A percentile compares a stretch with the other conserved stretches of the same genome.
These are phyloP conservation scores for Lethrus apterus DNA, from an alignment of 1,140 invertebrate genomes.

Conservation along the genomic window DNA sequence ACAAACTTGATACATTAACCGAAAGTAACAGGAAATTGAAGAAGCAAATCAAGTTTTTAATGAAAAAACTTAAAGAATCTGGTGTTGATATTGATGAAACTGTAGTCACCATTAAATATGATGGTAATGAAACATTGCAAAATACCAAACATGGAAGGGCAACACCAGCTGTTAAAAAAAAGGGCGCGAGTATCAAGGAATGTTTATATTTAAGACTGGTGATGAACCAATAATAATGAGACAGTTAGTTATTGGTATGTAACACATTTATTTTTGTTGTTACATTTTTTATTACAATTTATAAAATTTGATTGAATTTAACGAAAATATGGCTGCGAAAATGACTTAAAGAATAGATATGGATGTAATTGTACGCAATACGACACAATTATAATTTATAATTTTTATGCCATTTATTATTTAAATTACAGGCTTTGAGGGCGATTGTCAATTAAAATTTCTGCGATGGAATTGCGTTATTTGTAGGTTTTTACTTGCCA, in stretches of 20 bases:
- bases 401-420: too few species aligned
- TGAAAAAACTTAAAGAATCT: constrained; percentile 61
- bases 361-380: too few species aligned
- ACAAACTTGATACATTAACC: constrained; percentile 61
- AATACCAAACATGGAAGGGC: constrained; percentile 30
- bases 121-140: constrained; percentile 12
- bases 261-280: too few species aligned
- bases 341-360: too few species aligned
- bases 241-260: constrained; percentile 68
- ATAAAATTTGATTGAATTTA: too few species aligned
- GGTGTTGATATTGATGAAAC: constrained; percentile 42
- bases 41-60: constrained; percentile 64
- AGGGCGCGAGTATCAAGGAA: constrained; percentile 75
- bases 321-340: too few species aligned
- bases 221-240: constrained; percentile 74
- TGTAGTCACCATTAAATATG: constrained; percentile 17
- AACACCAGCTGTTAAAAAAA: constrained; percentile 59
- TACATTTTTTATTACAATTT: too few species aligned
- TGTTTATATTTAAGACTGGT: constrained; percentile 83
- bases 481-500: too few species aligned
- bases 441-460: too few species aligned
- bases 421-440: too few species aligned
- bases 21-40: constrained; percentile 69
- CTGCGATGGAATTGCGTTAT: too few species aligned
- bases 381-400: too few species aligned